A percentile compares a stretch with the other conserved stretches of the same genome.
Evolutionary conservation across 2,797 vertebrate species (phyloP).

Genomic region (Parotocinclus haroldoi): DNA sequence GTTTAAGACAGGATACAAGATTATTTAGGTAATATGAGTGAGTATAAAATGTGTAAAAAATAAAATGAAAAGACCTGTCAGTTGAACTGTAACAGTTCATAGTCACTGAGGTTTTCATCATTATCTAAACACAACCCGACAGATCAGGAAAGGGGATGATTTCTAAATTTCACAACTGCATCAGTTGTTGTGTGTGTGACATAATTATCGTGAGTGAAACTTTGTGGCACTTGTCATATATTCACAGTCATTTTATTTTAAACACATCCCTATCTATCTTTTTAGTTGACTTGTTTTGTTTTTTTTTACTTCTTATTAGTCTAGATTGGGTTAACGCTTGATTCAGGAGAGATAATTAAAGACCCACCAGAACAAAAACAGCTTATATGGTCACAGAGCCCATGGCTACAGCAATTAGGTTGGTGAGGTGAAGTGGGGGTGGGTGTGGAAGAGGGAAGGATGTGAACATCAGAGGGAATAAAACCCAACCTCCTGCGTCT

Average conservation of each 20-base stretch:
- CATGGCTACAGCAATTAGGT: conserved; percentile 50
- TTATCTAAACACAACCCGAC: no score
- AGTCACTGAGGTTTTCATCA: no score
- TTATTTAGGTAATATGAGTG: no score
- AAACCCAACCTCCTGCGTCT: conserved; percentile 28
- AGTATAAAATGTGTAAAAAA: no score
- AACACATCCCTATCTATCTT: conserved; percentile 23
- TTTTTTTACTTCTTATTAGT: conserved; percentile 57
- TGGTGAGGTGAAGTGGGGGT: conserved; percentile 45
- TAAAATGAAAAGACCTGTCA: no score
- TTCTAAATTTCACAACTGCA: no score
- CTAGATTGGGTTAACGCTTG: conserved; percentile 51
- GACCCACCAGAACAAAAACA: conserved; percentile 51
- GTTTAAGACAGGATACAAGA: no score
- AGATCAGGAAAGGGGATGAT: no score
- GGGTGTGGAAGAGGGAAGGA: conserved; percentile 28
- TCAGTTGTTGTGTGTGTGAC: no score
- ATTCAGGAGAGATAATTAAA: conserved; percentile 58
- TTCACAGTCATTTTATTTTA: conserved; percentile 35
- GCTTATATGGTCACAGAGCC: conserved; percentile 53
- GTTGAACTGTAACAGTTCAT: no score
- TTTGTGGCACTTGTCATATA: not conserved
- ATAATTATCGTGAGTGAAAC: no score
- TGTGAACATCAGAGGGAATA: conserved; percentile 32
- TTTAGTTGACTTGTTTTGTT: conserved; percentile 41